Conservation (phyloP, 2,797 vertebrate species). For the Scleropages formosus region DNA sequence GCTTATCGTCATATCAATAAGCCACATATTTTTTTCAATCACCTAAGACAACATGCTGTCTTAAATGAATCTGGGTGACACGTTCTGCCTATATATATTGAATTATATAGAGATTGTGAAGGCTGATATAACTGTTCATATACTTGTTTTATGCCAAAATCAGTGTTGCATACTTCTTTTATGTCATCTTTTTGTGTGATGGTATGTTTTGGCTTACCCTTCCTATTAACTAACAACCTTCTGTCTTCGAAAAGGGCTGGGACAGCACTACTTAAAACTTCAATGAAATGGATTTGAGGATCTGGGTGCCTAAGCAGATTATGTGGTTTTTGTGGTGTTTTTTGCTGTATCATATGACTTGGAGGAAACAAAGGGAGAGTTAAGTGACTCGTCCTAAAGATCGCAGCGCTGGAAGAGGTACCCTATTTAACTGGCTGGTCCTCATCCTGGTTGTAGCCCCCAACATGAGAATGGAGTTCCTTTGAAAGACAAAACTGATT, state of each 20-base stretch:
- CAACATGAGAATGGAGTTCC: constrained; percentile 57
- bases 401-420: constrained; percentile 25
- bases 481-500: constrained; percentile 52
- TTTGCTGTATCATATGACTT: not conserved
- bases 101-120: too few relatives aligned
- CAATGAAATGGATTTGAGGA: not conserved
- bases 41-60: too few relatives aligned
- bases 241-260: not conserved
- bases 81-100: too few relatives aligned
- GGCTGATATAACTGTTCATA: too few relatives aligned
- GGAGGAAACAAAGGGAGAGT: not conserved
- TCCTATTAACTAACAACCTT: not conserved
- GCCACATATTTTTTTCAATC: too few relatives aligned
- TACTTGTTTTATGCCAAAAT: too few relatives aligned
- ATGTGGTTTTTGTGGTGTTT: not conserved
- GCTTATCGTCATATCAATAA: too few relatives aligned
- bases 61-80: too few relatives aligned
- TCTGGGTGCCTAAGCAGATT: not conserved
- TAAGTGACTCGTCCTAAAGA: not conserved
- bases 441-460: constrained; percentile 47
- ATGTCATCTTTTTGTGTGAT: too few relatives aligned
- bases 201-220: too few relatives aligned
- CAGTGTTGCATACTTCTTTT: too few relatives aligned
- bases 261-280: not conserved
- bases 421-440: constrained; percentile 36